These are phyloP conservation scores for Ispidina lecontei DNA, from an alignment of 2,797 vertebrate species.

Conservation along the genomic window DNA sequence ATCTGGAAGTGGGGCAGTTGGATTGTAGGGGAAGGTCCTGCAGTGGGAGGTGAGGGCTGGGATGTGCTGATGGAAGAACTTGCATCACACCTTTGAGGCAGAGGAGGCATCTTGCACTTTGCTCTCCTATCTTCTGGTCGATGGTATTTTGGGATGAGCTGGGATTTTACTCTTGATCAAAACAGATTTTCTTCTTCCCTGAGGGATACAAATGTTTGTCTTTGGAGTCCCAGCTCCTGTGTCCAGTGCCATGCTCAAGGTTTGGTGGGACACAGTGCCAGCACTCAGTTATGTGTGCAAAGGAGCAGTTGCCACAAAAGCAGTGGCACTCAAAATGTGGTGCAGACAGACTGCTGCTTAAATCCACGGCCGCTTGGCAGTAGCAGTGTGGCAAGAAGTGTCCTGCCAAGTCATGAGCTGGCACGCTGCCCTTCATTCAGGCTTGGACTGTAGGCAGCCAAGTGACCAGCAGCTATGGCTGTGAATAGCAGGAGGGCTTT, in stretches of 20 bases:
- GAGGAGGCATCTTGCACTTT: background rate
- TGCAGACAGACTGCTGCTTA: conserved; percentile 21
- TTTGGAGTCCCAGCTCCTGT: background rate
- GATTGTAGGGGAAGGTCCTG: background rate
- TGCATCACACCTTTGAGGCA: background rate
- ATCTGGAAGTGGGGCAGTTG: background rate
- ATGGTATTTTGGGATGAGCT: background rate
- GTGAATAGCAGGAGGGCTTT: conserved; percentile 30
- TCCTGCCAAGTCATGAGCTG: conserved; percentile 63
- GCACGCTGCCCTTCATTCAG: conserved; percentile 73
- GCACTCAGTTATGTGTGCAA: background rate
- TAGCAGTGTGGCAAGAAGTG: conserved; percentile 13
- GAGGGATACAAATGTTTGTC: background rate
- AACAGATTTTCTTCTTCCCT: background rate
- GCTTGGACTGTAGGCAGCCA: conserved; percentile 62
- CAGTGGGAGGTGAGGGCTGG: fast-evolving
- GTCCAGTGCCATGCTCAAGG: background rate
- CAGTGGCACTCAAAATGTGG: conserved; percentile 25
- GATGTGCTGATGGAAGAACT: background rate
- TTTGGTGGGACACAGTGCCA: background rate
- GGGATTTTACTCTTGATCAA: background rate
- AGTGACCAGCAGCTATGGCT: conserved; percentile 76
- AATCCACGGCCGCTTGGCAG: conserved; percentile 57
- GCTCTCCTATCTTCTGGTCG: background rate
- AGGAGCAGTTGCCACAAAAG: conserved; percentile 7